Base-by-base conservation (phyloP, 2,797 vertebrate genomes). In the Coluber constrictor region DNA sequence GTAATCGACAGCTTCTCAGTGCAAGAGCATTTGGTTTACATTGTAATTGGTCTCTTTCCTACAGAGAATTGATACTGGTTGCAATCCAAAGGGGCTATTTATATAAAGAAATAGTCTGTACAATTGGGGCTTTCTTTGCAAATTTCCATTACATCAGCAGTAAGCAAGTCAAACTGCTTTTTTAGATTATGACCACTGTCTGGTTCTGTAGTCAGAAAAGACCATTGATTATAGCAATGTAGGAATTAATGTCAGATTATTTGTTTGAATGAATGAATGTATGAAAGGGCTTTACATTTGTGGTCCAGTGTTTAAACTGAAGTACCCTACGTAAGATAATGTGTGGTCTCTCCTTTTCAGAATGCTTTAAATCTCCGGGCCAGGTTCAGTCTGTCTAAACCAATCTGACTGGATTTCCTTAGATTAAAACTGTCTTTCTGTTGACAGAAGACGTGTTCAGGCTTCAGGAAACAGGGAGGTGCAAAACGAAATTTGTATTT, bases 61-160 rank as follows among this genome's bases (percentile, higher is more conserved):
- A 29, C 32, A 79, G n/a, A 90, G 54, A 57, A 79, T 79, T 90
- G 54, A 57, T 25, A 43, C 54, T 90, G 90, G 66, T 57, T 90
- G 90, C 23, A 79, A 56, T 90, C 66, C 90, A 90, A 90, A 57
- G 12, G 66, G 54, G 66, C 66, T 79, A 74, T 90, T 90, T 90
- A 90, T 90, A 70, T 56, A 56, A 90, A 90, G 54, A 90, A 74
- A 90, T 37, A 57, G 5, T 25, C 66, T 90, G 55, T 47, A 37
- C 56, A 59, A 29, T 27, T 83, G 70, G 90, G 32, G 25, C 70
- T 59, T 83, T 37, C 90, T 83, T 90, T 57, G 56, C 90, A 90
- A 57, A 47, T 90, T 51, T 83, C 70, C 51, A 83, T 83, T 83
- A 56, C 70, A 83, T 59, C 32, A 57, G 54, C 54, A 56, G n/a